These are phyloP conservation scores for Schizothorax lantsangensis DNA, from an alignment of 2,797 vertebrate species.

Conservation along the genomic window DNA sequence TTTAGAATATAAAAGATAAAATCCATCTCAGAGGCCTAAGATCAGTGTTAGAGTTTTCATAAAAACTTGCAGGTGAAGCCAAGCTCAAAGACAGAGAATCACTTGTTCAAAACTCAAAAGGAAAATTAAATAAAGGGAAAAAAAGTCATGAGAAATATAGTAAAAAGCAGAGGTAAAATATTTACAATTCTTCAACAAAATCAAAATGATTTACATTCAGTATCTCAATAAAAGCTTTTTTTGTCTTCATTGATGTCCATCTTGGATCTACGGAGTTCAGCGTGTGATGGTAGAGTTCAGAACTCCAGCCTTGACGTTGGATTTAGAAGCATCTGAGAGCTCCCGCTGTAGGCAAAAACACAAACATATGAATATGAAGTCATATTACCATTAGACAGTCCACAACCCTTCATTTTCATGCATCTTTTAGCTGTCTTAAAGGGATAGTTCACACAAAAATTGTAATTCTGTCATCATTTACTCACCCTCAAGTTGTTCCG, in stretches of 20 bases:
- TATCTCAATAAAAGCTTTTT: slow-evolving; percentile 30
- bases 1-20: not conserved
- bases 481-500: not conserved
- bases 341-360: slow-evolving; percentile 75
- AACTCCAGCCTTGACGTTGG: slow-evolving; percentile 73
- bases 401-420: not conserved
- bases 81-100: not conserved
- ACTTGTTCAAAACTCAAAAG: slow-evolving; percentile 8
- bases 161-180: slow-evolving; percentile 48
- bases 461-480: not conserved
- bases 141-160: not conserved
- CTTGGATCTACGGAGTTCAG: not conserved
- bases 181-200: slow-evolving; percentile 45
- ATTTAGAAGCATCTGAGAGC: slow-evolving; percentile 87
- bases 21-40: not conserved
- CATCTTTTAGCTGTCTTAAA: not conserved
- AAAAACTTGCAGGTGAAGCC: slow-evolving; percentile 41
- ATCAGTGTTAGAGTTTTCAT: slow-evolving; percentile 53
- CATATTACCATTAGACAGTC: not conserved
- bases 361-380: not conserved
- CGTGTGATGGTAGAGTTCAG: slow-evolving; percentile 89
- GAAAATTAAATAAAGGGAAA: slow-evolving; percentile 18
- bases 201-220: slow-evolving; percentile 56
- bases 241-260: slow-evolving; percentile 17
- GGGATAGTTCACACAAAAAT: not conserved